These are phyloP conservation scores for Gambusia yucatana DNA, from an alignment of 2,797 vertebrate genomes.

Conservation along the genomic window DNA sequence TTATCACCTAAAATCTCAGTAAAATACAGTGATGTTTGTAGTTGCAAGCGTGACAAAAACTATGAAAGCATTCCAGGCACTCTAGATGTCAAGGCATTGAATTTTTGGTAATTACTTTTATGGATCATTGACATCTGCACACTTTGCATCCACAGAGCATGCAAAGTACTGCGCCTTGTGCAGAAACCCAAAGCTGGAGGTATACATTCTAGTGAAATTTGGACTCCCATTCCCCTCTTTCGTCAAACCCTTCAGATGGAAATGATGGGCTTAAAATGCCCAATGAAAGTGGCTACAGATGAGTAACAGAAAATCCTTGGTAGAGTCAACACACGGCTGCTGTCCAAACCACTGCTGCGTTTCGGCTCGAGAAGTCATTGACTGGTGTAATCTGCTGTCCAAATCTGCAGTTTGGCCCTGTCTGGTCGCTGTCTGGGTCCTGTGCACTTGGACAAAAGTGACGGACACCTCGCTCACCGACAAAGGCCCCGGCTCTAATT, in stretches of 20 bases:
- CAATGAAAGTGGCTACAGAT: conserved; percentile 71
- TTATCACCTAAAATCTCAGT: neutral
- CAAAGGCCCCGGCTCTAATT: conserved; percentile 78
- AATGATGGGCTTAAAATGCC: conserved; percentile 58
- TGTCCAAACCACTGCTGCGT: conserved; percentile 72
- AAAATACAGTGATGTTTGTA: neutral
- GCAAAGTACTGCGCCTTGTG: neutral
- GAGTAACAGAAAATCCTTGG: conserved; percentile 80
- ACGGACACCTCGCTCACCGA: conserved; percentile 82
- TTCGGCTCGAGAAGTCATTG: conserved; percentile 81
- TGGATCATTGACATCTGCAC: conserved; percentile 3
- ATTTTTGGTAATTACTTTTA: conserved; percentile 4
- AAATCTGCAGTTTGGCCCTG: conserved; percentile 82
- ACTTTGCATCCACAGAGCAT: neutral
- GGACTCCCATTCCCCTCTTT: conserved; percentile 33
- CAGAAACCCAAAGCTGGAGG: conserved; percentile 8
- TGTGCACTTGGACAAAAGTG: conserved; percentile 80
- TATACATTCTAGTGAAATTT: conserved; percentile 11
- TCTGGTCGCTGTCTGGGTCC: conserved; percentile 85
- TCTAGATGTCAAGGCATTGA: neutral
- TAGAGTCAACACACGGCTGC: conserved; percentile 77
- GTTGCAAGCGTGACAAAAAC: neutral
- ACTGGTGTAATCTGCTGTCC: conserved; percentile 81
- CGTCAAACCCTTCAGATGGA: conserved; percentile 57
- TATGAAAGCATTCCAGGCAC: neutral